Conservation (phyloP, 2,113 vertebrate genomes). For the Pseudorhombus dupliciocellatus region DNA sequence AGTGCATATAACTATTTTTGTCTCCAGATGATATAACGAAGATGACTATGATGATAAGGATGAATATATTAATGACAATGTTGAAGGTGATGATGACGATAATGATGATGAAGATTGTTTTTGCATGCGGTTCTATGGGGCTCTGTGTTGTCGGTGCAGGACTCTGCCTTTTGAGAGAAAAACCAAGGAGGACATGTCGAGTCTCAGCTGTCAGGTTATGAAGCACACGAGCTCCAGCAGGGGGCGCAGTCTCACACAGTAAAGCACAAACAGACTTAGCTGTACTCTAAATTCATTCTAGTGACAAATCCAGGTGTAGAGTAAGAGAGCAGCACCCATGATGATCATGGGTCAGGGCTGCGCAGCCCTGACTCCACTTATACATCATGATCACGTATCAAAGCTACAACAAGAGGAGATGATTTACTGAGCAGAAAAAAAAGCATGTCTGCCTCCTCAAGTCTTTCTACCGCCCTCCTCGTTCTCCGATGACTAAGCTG, state of each 20-base stretch:
- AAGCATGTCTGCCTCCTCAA: neutral
- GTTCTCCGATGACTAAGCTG: constrained; percentile 44
- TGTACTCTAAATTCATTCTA: constrained; percentile 15
- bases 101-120: constrained; percentile 59
- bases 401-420: neutral
- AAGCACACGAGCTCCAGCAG: constrained; percentile 51
- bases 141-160: constrained; percentile 77
- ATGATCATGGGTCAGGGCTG: constrained; percentile 6
- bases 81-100: constrained; percentile 10
- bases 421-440: constrained; percentile 4
- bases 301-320: constrained; percentile 3
- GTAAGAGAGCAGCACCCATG: constrained; percentile 4
- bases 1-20: constrained; percentile 81
- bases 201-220: no score
- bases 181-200: no score
- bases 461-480: constrained; percentile 9
- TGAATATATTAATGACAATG: constrained; percentile 51
- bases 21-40: constrained; percentile 71
- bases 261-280: constrained; percentile 30
- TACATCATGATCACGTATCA: neutral
- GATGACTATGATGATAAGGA: constrained; percentile 52
- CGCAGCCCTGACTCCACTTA: neutral
- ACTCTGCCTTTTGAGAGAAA: constrained; percentile 16
- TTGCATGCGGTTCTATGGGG: constrained; percentile 73
- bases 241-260: constrained; percentile 41